Percentiles rank a stretch among this genome's conserved stretches.
These are phyloP conservation scores for Eremobia ochroleuca DNA, from an alignment of 2,888 invertebrate genomes.

Conservation along the genomic window DNA sequence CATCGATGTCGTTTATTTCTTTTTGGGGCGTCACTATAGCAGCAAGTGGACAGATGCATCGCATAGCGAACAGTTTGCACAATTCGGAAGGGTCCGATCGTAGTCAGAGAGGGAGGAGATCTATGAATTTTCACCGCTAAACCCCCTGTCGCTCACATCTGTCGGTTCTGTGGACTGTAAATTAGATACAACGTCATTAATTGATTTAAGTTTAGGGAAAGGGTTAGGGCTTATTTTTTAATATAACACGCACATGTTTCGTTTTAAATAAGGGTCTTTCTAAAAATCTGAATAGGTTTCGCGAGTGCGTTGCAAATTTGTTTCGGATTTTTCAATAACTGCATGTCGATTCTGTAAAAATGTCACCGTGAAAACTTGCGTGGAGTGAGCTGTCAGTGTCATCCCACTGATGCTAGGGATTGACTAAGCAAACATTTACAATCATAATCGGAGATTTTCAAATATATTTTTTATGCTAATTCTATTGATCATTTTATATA, in stretches of 20 bases:
- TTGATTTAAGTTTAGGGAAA: constrained; percentile 84
- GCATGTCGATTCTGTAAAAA: too few relatives aligned
- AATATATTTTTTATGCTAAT: too few relatives aligned
- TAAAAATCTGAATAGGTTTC: constrained; percentile 1
- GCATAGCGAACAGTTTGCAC: constrained; percentile 86
- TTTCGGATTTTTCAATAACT: constrained; percentile 19
- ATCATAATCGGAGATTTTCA: too few relatives aligned
- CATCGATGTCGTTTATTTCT: constrained; percentile 66
- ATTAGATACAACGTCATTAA: constrained; percentile 89
- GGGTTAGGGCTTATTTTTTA: constrained; percentile 81
- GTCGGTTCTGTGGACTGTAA: constrained; percentile 83
- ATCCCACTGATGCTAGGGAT: too few relatives aligned
- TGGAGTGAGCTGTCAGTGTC: too few relatives aligned
- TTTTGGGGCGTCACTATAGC: constrained; percentile 58
- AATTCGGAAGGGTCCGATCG: constrained; percentile 85
- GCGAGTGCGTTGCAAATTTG: neutral
- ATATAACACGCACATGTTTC: constrained; percentile 77
- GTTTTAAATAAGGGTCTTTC: constrained; percentile 21
- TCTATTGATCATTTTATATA: too few relatives aligned
- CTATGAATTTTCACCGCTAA: constrained; percentile 84
- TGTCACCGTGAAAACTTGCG: too few relatives aligned
- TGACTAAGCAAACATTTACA: too few relatives aligned
- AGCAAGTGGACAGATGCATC: constrained; percentile 90
- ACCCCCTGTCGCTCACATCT: constrained; percentile 89
- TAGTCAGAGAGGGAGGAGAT: constrained; percentile 84